phyloP scores from a whole-genome alignment of 2,888 invertebrate genomes.

The Apamea epomidion region DNA sequence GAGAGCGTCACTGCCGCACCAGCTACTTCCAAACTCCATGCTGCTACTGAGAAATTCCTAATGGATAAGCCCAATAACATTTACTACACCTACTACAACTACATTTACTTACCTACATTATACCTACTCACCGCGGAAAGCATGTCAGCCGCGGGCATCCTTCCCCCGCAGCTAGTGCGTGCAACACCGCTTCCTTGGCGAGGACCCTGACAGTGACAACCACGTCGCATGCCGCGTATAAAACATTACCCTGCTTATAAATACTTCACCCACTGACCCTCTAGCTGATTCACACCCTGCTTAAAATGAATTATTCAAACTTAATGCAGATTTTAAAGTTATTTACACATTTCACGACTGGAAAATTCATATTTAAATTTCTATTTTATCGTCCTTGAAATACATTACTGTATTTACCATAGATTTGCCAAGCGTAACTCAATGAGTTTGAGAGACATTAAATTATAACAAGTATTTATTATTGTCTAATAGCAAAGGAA shows the following conservation, averaged over 20 bases:
- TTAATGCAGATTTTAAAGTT: constrained; percentile 28
- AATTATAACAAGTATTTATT: background rate
- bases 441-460: background rate
- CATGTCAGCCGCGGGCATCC: background rate
- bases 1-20: background rate
- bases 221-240: constrained; percentile 26
- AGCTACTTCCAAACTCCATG: background rate
- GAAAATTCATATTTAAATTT: constrained; percentile 6
- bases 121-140: background rate
- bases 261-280: constrained; percentile 9
- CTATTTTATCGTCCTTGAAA: background rate
- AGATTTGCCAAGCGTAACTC: background rate
- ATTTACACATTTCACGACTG: background rate
- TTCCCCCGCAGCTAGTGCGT: constrained; percentile 29
- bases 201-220: constrained; percentile 46
- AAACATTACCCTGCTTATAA: constrained; percentile 35
- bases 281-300: constrained; percentile 27
- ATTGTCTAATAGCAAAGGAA: background rate
- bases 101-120: background rate
- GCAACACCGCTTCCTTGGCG: constrained; percentile 34
- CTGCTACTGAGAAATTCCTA: background rate
- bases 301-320: constrained; percentile 37
- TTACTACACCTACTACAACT: background rate
- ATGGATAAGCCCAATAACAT: background rate
- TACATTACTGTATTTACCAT: background rate